A percentile compares a stretch with the other conserved stretches of the same genome.
phyloP scores from a whole-genome alignment of 2,113 vertebrate genomes.

The Hydropotes inermis region DNA sequence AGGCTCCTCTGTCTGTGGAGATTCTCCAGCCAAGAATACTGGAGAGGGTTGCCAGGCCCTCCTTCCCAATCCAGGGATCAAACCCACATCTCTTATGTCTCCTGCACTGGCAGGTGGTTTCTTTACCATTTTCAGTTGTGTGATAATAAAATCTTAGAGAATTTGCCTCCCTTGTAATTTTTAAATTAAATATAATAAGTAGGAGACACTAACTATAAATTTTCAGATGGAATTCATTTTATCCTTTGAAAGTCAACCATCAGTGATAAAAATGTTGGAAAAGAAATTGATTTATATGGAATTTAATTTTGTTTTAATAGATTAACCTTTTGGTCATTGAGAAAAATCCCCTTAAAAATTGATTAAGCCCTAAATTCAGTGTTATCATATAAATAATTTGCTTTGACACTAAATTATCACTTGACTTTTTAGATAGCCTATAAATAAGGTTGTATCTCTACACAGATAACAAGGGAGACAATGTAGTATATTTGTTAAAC shows the following conservation, averaged over 20 bases:
- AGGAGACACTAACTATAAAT: not conserved
- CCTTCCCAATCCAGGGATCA: not conserved
- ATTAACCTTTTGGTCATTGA: not conserved
- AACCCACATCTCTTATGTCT: not conserved
- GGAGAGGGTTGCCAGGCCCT: not conserved
- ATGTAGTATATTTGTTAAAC: not conserved
- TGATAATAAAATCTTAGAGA: slow-evolving; percentile 1
- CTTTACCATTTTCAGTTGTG: not conserved
- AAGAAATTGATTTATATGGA: not conserved
- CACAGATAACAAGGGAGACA: not conserved
- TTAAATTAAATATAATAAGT: not conserved
- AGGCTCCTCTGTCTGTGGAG: not conserved
- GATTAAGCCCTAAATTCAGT: not conserved
- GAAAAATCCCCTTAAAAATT: not conserved
- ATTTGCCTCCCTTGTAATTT: not conserved
- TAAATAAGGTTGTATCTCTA: not conserved
- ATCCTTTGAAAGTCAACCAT: not conserved
- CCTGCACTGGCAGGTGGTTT: not conserved
- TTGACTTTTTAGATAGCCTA: not conserved
- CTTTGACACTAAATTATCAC: not conserved
- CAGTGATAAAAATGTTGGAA: not conserved
- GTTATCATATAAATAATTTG: not conserved
- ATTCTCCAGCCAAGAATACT: not conserved
- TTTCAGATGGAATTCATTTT: not conserved
- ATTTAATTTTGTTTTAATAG: not conserved